phyloP scores from a whole-genome alignment of 1,140 invertebrate genomes.

The Zaprionus gabonicus region DNA sequence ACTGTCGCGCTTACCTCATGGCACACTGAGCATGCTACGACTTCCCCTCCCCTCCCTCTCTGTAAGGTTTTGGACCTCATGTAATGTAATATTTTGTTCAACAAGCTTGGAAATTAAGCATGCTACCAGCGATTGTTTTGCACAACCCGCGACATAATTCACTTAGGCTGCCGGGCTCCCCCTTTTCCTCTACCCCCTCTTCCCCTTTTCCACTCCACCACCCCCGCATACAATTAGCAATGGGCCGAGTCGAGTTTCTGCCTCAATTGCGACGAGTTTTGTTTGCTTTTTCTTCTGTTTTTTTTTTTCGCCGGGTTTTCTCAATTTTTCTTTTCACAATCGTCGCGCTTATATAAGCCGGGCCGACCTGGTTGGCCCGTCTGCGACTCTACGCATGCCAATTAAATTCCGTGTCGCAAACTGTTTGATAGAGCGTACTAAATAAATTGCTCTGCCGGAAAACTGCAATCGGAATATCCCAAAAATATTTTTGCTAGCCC shows the following conservation, averaged over 20 bases:
- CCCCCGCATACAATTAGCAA: conserved; percentile 60
- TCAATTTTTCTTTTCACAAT: conserved; percentile 59
- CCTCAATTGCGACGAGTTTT: conserved; percentile 58
- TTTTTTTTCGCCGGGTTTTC: conserved; percentile 24
- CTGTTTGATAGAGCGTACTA: conserved; percentile 5
- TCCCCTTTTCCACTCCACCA: background rate
- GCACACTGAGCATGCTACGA: conserved; percentile 45
- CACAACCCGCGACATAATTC: conserved; percentile 49
- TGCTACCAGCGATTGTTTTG: conserved; percentile 59
- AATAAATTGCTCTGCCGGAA: conserved; percentile 10
- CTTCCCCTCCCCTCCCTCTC: no score
- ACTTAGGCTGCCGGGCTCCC: background rate
- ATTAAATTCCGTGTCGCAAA: conserved; percentile 2
- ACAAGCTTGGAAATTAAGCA: conserved; percentile 40
- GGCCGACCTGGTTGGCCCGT: background rate
- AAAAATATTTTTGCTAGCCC: conserved; percentile 26
- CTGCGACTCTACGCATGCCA: conserved; percentile 1
- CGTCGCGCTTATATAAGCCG: conserved; percentile 22
- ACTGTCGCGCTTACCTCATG: conserved; percentile 40
- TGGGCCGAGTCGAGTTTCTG: conserved; percentile 62
- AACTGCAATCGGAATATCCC: conserved; percentile 34
- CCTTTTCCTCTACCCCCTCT: background rate
- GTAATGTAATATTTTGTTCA: conserved; percentile 6
- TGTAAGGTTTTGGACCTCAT: no score
- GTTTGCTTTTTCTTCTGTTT: conserved; percentile 38